phyloP scores from a whole-genome alignment of 2,888 invertebrate species.

The Acrocera orbiculus region DNA sequence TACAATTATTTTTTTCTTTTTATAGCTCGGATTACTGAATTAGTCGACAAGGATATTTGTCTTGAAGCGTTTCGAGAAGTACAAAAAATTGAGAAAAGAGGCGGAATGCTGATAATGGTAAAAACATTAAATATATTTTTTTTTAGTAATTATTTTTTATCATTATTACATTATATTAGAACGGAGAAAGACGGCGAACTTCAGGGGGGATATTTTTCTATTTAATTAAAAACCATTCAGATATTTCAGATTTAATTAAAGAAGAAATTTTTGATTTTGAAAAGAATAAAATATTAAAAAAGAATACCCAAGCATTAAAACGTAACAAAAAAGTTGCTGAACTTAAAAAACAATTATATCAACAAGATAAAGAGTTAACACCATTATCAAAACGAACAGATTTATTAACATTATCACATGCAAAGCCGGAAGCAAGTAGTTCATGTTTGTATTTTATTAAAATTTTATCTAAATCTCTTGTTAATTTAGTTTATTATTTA shows the following conservation, averaged over 20 bases:
- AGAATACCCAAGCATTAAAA: conserved; percentile 37
- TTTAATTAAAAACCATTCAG: conserved; percentile 54
- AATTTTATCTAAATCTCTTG: background rate
- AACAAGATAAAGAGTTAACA: conserved; percentile 24
- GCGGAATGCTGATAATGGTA: conserved; percentile 75
- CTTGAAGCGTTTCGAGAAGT: conserved; percentile 61
- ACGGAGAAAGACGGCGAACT: conserved; percentile 62
- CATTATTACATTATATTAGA: conserved; percentile 22
- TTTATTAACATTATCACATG: conserved; percentile 18
- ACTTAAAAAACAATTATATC: conserved; percentile 40
- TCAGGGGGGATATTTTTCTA: conserved; percentile 75
- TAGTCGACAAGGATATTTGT: conserved; percentile 54
- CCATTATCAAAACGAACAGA: conserved; percentile 22
- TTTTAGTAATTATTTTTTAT: conserved; percentile 4
- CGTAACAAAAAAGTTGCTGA: conserved; percentile 49
- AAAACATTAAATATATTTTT: background rate
- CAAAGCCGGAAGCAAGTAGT: conserved; percentile 18
- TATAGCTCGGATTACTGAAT: conserved; percentile 48
- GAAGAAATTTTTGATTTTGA: conserved; percentile 52
- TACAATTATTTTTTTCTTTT: background rate
- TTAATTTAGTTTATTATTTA: background rate
- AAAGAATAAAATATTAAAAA: conserved; percentile 37
- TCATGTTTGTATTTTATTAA: conserved; percentile 7
- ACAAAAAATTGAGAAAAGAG: conserved; percentile 62
- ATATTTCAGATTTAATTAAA: conserved; percentile 46